Evolutionary conservation across 2,113 vertebrate species (phyloP).

Genomic region (Chionis minor): DNA sequence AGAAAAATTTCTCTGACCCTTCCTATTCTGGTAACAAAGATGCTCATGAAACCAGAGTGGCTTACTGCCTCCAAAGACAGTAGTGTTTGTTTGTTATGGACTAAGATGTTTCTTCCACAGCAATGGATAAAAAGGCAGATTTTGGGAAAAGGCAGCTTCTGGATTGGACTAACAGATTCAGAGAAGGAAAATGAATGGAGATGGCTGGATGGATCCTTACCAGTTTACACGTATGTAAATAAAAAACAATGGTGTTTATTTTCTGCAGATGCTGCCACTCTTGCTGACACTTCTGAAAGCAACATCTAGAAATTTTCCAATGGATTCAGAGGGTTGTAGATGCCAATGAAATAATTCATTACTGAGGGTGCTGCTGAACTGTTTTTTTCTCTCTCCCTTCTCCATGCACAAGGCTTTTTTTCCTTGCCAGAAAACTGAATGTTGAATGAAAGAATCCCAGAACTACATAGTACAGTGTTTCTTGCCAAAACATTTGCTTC

Average conservation of each 20-base stretch:
- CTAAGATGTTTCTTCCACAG: constrained; percentile 69
- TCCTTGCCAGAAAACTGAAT: constrained; percentile 28
- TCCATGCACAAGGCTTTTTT: neutral
- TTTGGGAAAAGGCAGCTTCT: constrained; percentile 84
- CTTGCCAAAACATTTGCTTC: neutral
- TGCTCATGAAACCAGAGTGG: neutral
- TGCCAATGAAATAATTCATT: neutral
- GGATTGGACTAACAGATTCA: constrained; percentile 91
- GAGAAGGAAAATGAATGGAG: constrained; percentile 86
- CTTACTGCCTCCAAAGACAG: neutral
- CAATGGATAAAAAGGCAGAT: constrained; percentile 88
- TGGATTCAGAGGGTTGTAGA: neutral
- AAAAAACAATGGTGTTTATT: neutral
- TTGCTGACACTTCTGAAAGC: neutral
- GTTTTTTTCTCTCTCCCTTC: neutral
- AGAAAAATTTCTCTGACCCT: neutral
- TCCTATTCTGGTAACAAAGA: neutral
- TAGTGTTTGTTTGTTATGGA: neutral
- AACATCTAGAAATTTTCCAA: neutral
- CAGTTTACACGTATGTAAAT: constrained; percentile 85
- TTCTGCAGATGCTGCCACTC: neutral
- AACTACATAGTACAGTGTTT: neutral
- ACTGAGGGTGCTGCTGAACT: neutral
- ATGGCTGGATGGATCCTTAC: constrained; percentile 88
- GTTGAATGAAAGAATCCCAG: constrained; percentile 21